phyloP scores from a whole-genome alignment of 2,888 invertebrate genomes.

The Apamea monoglypha region DNA sequence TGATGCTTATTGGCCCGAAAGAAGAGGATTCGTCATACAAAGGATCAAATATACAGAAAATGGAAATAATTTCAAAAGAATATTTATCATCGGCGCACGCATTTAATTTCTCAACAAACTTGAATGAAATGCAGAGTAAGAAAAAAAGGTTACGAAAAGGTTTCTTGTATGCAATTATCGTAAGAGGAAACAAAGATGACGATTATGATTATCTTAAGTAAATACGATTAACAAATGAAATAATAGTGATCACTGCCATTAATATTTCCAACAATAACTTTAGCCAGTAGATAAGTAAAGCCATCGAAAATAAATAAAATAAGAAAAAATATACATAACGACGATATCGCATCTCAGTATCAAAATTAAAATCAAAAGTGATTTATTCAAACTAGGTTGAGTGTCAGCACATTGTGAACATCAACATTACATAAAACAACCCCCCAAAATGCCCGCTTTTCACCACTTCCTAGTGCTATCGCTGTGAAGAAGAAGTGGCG shows the following conservation, averaged over 20 bases:
- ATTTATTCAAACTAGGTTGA: too few species aligned
- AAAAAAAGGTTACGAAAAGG: not conserved
- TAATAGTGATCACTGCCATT: not conserved
- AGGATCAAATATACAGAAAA: not conserved
- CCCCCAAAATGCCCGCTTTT: too few species aligned
- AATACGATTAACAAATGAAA: not conserved
- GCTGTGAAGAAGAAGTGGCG: too few species aligned
- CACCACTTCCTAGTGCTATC: too few species aligned
- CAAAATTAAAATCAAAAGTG: too few species aligned
- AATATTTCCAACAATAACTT: not conserved
- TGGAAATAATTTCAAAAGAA: not conserved
- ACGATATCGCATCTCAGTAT: not conserved
- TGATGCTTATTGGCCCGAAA: not conserved
- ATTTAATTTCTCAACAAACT: not conserved
- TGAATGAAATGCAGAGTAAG: not conserved
- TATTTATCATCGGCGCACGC: not conserved
- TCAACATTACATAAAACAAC: too few species aligned
- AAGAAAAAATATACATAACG: conserved; percentile 1
- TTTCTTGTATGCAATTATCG: conserved; percentile 6
- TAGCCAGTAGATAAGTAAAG: not conserved
- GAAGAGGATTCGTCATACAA: not conserved
- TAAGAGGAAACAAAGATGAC: not conserved
- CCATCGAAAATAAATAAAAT: not conserved
- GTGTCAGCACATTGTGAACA: too few species aligned
- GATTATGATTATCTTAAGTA: not conserved